Evolutionary conservation across 2,113 vertebrate genomes (phyloP), one percentile per base, ranked within the genome.

Genomic region (Nothocercus julius): DNA sequence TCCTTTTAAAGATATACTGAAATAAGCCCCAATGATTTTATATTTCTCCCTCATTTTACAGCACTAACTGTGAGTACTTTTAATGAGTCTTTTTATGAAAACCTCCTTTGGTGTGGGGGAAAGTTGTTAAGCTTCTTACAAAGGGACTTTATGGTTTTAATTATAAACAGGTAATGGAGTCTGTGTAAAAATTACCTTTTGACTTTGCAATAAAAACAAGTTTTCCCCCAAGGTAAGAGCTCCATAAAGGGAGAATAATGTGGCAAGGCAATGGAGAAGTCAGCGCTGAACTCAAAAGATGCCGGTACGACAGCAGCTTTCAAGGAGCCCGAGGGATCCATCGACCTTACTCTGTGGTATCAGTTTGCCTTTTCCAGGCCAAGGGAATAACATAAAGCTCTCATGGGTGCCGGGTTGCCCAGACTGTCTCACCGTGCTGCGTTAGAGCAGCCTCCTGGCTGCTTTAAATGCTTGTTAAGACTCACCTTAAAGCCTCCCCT

Each of bases 61-160:
- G 77, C 84, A 92, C 90, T 96, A 85, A 66, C 73, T 91, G 87
- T 89, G 74, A 92, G 85, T 92, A 93, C 82, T 87, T 96, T 96
- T 96, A 97, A 97, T 92, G 95, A 92, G 82, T 82, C 85, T 88
- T 90, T 96, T 96, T 92, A 92, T 93, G 95, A 95, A 97, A 96
- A 59, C 69, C 77, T 85, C 93, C 87, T 95, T 92, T 91, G 85
- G 88, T 73, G 40, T 44, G 75, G 82, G 70, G 77, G 92, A 84
- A 96, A 95, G 82, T 96, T 93, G 97, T 96, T 95, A 96, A 95
- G 53, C 83, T 78, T 92, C 72, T 92, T 95, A 85, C 76, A 91
- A 91, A 93, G 83, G 90, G 79, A 95, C 81, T 97, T 97, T 97
- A 97, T 62, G 66, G 94, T 96, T 97, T 97, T 97, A 97, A 98